phyloP scores from a whole-genome alignment of 2,113 vertebrate species.

The Triplophysa tibetana region DNA sequence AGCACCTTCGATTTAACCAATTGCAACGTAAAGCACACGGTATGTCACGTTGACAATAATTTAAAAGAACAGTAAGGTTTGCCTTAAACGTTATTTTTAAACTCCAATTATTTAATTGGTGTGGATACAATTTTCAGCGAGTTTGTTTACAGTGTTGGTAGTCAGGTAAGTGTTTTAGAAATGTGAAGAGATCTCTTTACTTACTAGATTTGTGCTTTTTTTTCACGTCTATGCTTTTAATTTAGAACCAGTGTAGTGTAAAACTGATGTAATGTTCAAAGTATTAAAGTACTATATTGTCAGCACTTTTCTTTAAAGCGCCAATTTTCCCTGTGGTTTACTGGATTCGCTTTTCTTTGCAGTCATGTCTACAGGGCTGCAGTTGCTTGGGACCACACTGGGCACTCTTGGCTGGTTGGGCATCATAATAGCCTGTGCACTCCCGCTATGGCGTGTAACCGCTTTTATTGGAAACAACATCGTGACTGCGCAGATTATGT shows the following conservation, averaged over 20 bases:
- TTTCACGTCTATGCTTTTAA: background rate
- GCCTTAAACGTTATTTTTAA: background rate
- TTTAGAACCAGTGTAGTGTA: background rate
- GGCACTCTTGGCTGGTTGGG: conserved; percentile 77
- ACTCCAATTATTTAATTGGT: background rate
- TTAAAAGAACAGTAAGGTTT: too few species aligned
- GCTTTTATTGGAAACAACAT: conserved; percentile 84
- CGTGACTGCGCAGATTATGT: conserved; percentile 68
- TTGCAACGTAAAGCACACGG: background rate
- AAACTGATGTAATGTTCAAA: background rate
- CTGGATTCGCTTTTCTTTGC: background rate
- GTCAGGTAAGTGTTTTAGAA: background rate
- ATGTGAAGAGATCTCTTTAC: too few species aligned
- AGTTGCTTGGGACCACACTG: conserved; percentile 75
- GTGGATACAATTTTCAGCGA: background rate
- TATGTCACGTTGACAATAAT: background rate
- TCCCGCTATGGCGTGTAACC: conserved; percentile 80
- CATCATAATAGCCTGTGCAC: conserved; percentile 74
- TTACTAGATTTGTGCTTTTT: background rate
- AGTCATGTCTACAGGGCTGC: conserved; percentile 75
- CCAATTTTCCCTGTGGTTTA: background rate
- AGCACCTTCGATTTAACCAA: too few species aligned
- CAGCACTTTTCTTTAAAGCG: background rate
- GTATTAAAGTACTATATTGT: background rate
- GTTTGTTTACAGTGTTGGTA: too few species aligned